Conservation (phyloP, 2,113 vertebrate genomes). For the Hystrix cristata region DNA sequence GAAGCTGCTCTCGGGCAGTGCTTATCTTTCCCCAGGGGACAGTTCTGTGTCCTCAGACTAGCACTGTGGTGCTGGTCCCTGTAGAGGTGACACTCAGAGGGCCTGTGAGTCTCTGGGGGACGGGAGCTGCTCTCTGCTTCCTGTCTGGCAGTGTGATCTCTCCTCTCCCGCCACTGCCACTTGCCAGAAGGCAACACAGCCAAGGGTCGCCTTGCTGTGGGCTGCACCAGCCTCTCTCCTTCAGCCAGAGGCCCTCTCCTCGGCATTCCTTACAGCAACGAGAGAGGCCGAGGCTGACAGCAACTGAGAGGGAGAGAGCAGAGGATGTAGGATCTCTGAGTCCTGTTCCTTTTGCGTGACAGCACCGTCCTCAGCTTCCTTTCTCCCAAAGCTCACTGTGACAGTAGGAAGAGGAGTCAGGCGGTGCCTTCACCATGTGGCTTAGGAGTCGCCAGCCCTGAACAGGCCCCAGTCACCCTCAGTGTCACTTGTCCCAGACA, state of each 20-base stretch:
- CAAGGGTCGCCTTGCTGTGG: background rate
- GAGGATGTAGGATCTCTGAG: background rate
- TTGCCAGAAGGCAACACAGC: background rate
- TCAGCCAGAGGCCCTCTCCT: background rate
- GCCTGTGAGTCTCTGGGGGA: background rate
- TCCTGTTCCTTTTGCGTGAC: too few species aligned
- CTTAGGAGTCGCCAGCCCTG: background rate
- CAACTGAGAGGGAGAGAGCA: background rate
- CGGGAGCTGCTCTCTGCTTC: background rate
- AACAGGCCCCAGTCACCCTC: background rate
- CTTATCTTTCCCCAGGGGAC: background rate
- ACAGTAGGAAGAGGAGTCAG: background rate
- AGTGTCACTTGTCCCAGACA: background rate
- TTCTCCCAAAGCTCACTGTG: background rate
- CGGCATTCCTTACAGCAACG: background rate
- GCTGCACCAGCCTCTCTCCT: background rate
- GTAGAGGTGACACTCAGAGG: background rate
- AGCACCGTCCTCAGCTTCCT: background rate
- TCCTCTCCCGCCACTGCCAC: background rate
- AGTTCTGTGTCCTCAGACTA: background rate
- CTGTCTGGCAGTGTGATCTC: background rate
- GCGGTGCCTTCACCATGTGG: background rate
- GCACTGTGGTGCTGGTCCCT: background rate
- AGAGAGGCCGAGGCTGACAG: background rate
- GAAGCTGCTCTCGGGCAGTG: background rate